A percentile compares a stretch with the other conserved stretches of the same genome.
Evolutionary conservation across 2,888 invertebrate species (phyloP).

Genomic region (Graphium colonna): DNA sequence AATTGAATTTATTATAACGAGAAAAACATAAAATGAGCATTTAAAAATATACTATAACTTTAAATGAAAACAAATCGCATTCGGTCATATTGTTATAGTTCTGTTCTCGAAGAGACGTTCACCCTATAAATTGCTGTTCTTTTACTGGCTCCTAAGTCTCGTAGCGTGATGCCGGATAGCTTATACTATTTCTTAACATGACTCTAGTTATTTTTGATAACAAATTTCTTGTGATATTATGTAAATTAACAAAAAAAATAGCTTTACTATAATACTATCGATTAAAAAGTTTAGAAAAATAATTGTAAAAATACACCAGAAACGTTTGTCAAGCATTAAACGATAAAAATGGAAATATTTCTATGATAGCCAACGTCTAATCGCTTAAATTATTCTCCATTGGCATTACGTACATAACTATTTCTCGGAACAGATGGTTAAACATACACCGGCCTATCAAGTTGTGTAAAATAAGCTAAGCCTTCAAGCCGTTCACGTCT

Average conservation of each 20-base stretch:
- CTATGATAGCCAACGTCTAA: background rate
- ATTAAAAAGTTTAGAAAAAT: background rate
- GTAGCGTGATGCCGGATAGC: no score
- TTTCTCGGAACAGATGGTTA: slow-evolving; percentile 22
- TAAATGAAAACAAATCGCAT: no score
- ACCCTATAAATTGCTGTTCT: no score
- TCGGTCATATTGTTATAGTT: no score
- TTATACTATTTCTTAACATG: no score
- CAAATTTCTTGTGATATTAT: no score
- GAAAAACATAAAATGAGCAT: no score
- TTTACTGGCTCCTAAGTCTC: no score
- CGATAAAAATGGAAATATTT: slow-evolving; percentile 2
- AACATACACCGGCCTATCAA: slow-evolving; percentile 4
- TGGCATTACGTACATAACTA: slow-evolving; percentile 15
- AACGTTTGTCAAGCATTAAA: background rate
- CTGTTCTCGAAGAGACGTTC: no score
- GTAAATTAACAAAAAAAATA: background rate
- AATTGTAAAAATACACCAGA: background rate
- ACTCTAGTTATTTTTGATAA: no score
- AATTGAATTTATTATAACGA: no score
- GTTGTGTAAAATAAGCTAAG: background rate
- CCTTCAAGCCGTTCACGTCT: slow-evolving; percentile 1
- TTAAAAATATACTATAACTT: no score
- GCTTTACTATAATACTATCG: background rate
- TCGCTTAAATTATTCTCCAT: slow-evolving; percentile 10